Conservation (phyloP, 2,888 invertebrate species). For the Boloria selene region DNA sequence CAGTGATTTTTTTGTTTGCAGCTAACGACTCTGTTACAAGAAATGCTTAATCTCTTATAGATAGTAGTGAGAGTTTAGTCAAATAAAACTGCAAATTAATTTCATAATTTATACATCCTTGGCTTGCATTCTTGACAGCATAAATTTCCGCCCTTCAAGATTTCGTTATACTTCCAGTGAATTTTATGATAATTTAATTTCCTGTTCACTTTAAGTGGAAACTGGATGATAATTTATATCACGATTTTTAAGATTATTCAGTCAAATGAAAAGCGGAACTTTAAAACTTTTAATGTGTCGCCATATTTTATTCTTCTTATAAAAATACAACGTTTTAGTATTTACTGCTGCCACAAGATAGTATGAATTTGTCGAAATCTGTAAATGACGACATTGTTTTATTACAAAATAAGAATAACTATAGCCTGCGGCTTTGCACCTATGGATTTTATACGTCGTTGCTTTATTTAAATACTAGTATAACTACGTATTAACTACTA, state of each 20-base stretch:
- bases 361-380: too few species aligned
- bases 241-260: neutral
- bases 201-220: slow-evolving; percentile 16
- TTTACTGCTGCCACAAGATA: too few species aligned
- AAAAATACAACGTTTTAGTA: too few species aligned
- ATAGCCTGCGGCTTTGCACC: too few species aligned
- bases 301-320: too few species aligned
- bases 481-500: too few species aligned
- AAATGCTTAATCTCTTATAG: neutral
- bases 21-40: too few species aligned
- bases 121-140: slow-evolving; percentile 18
- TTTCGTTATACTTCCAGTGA: slow-evolving; percentile 21
- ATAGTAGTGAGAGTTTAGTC: slow-evolving; percentile 6
- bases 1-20: too few species aligned
- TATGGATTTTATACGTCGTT: too few species aligned
- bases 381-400: too few species aligned
- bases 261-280: neutral
- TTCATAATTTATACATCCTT: slow-evolving; percentile 19
- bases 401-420: too few species aligned
- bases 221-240: slow-evolving; percentile 18
- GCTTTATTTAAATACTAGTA: too few species aligned
- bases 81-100: slow-evolving; percentile 16
- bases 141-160: slow-evolving; percentile 23
- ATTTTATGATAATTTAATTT: slow-evolving; percentile 25
- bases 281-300: neutral